Base-by-base conservation (phyloP, 2,888 invertebrate genomes). In the Agonopterix heracliana region DNA sequence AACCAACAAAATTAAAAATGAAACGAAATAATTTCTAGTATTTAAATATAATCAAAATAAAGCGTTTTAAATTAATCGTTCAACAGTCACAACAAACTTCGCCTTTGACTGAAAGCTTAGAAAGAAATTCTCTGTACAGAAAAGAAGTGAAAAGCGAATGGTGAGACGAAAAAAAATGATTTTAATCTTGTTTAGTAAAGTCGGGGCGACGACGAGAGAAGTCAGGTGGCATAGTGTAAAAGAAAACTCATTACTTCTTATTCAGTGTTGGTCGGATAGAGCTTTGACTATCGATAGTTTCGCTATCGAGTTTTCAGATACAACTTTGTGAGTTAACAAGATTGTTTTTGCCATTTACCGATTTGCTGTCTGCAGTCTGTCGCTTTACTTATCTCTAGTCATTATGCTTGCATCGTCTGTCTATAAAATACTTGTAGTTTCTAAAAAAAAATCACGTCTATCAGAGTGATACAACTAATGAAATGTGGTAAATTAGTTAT, bases 231-330 rank as follows among this genome's bases (percentile, higher is more conserved):
- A 68, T 67, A 71, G 67, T 76, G 75, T 71, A 71, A 82, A 82
- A 84, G 85, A 86, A 86, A 86, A 82, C 82, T 86, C 86, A 83
- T 86, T 85, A 83, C 81, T 85, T 77, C 82, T 85, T 78, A 83
- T 84, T 83, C 81, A 78, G 68, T 71, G 66, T 58, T 63, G 66
- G 52, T 60, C 52, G 55, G 60, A 56, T 74, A 78, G 76, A 65
- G 70, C 58, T 64, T 61, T 58, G 59, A 50, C 44, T 64, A 62
- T 60, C 65, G 56, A 64, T 54, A 55, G 52, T 54, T 54, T 54
- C 51, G 56, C 57, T 71, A 59, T 74, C 74, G 72, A 71, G 14
- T 12, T 59, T 55, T 56, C 55, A 55, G 55, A 51, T 46, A 41
- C 26, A 26, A 26, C 26, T 26, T 26, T 26, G 26, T 26, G 26